These are phyloP conservation scores for Eutolmus rufibarbis DNA, from an alignment of 2,888 invertebrate species.

Conservation along the genomic window DNA sequence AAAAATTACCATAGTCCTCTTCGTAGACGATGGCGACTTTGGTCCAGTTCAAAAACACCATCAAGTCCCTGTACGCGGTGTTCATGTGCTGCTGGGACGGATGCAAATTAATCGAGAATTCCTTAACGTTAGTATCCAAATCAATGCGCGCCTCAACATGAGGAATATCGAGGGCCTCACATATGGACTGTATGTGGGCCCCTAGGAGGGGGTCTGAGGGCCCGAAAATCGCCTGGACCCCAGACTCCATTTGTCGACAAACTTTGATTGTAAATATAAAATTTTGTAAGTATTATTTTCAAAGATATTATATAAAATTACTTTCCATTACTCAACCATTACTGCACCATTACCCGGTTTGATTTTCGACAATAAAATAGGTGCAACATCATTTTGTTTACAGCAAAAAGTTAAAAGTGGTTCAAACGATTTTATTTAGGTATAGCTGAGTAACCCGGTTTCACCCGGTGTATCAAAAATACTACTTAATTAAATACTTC, in stretches of 20 bases:
- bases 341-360: too few species aligned
- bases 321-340: too few species aligned
- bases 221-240: constrained; percentile 88
- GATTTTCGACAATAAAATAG: too few species aligned
- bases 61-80: constrained; percentile 83
- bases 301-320: constrained; percentile 43
- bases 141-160: constrained; percentile 82
- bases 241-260: constrained; percentile 73
- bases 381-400: too few species aligned
- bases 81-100: constrained; percentile 85
- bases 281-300: neutral
- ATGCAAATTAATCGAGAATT: constrained; percentile 87
- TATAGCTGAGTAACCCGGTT: too few species aligned
- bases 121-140: constrained; percentile 65
- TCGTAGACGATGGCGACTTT: constrained; percentile 93
- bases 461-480: too few species aligned
- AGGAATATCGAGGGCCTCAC: constrained; percentile 88
- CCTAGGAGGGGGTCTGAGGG: constrained; percentile 84
- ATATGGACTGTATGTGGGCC: constrained; percentile 86
- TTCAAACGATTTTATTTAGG: too few species aligned
- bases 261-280: constrained; percentile 47
- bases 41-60: constrained; percentile 90
- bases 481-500: too few species aligned
- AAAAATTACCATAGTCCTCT: constrained; percentile 78
- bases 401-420: too few species aligned